A percentile compares a stretch with the other conserved stretches of the same genome.
Conservation (phyloP, 2,113 vertebrate genomes). For the Chamaea fasciata region DNA sequence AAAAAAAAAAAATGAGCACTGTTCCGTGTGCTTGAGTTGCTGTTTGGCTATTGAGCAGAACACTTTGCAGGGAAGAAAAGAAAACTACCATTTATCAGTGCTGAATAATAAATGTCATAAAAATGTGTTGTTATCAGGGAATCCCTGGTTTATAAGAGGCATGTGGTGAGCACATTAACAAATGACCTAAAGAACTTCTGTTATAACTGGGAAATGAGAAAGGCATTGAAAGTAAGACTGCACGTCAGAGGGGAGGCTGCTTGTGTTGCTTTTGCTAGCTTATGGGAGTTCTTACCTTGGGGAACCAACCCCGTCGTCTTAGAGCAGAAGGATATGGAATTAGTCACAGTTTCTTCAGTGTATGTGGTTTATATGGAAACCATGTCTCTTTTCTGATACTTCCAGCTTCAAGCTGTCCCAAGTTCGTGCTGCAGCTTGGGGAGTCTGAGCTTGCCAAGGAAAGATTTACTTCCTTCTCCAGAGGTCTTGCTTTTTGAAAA, state of each 20-base stretch:
- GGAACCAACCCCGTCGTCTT: background rate
- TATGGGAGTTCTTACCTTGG: background rate
- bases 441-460: background rate
- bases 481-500: background rate
- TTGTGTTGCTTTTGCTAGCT: background rate
- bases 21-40: background rate
- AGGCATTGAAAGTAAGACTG: background rate
- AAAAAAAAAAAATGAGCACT: background rate
- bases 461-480: background rate
- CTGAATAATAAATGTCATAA: background rate
- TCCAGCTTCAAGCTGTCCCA: background rate
- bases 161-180: background rate
- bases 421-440: background rate
- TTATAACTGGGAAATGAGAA: background rate
- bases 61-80: background rate
- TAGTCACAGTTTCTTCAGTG: background rate
- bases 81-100: background rate
- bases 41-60: background rate
- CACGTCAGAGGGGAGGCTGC: background rate
- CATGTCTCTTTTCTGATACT: background rate
- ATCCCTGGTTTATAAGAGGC: background rate
- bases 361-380: background rate
- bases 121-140: background rate
- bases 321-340: background rate
- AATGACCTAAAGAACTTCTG: background rate